These are phyloP conservation scores for Vicugna pacos DNA, from an alignment of 2,113 vertebrate genomes.

Conservation along the genomic window DNA sequence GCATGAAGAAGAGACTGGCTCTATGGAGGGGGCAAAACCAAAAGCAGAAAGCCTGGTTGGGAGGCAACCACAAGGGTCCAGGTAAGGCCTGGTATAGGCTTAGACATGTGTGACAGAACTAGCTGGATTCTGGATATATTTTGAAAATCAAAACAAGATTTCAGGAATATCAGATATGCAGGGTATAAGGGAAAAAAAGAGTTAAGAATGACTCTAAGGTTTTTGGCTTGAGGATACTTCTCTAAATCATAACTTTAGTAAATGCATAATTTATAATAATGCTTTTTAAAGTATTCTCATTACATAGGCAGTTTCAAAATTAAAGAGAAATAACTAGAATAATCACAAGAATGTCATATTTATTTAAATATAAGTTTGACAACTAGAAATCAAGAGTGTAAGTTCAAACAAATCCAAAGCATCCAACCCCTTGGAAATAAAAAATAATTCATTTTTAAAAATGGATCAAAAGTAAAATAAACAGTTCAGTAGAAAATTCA, in stretches of 20 bases:
- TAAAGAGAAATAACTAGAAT: neutral
- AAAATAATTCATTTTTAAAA: conserved; percentile 37
- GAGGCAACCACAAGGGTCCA: neutral
- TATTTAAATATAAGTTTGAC: conserved; percentile 39
- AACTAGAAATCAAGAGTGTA: neutral
- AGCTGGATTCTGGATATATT: neutral
- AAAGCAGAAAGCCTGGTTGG: neutral
- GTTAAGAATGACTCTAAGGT: neutral
- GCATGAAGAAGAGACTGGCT: neutral
- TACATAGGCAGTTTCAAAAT: conserved; percentile 37
- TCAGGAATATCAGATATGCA: neutral
- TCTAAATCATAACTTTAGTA: conserved; percentile 37
- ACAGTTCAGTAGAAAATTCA: neutral
- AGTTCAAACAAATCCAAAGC: conserved; percentile 14
- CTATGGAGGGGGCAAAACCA: neutral
- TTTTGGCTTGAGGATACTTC: conserved; percentile 6
- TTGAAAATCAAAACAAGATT: neutral
- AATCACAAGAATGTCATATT: conserved; percentile 23
- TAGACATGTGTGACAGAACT: neutral
- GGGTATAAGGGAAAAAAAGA: neutral
- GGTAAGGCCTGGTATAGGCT: neutral
- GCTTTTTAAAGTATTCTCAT: conserved; percentile 31
- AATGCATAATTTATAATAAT: neutral
- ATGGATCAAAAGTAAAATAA: conserved; percentile 26
- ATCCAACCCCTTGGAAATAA: neutral